Conservation (phyloP, 1,140 invertebrate genomes). For the Trichogramma pretiosum region DNA sequence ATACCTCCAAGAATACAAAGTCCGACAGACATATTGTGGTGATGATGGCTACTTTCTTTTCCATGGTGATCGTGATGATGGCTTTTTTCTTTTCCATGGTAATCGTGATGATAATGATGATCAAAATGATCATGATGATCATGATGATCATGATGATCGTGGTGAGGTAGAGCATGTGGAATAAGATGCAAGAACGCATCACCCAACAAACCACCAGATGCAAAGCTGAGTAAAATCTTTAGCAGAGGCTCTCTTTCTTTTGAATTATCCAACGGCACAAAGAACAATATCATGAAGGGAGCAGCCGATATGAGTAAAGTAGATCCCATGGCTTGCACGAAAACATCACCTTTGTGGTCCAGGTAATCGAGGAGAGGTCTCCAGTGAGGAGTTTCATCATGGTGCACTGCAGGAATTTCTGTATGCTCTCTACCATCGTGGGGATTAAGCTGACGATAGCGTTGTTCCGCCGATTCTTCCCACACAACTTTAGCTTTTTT, state of each 20-base stretch:
- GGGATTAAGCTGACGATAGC: no score
- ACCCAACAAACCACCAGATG: slow-evolving; percentile 86
- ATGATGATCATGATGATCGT: slow-evolving; percentile 47
- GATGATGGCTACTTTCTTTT: slow-evolving; percentile 45
- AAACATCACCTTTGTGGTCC: slow-evolving; percentile 50
- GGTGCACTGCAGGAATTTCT: no score
- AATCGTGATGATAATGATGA: slow-evolving; percentile 49
- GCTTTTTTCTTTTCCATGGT: slow-evolving; percentile 44
- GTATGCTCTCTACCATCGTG: slow-evolving; percentile 29
- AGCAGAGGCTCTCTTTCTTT: slow-evolving; percentile 74
- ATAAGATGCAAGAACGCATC: slow-evolving; percentile 96
- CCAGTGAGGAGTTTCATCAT: slow-evolving; percentile 16
- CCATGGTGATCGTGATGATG: slow-evolving; percentile 44
- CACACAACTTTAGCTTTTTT: slow-evolving; percentile 28
- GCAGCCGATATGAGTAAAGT: slow-evolving; percentile 89
- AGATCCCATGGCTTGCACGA: slow-evolving; percentile 76
- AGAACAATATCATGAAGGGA: slow-evolving; percentile 87
- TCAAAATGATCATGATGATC: slow-evolving; percentile 51
- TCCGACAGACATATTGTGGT: slow-evolving; percentile 77
- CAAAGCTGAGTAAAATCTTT: slow-evolving; percentile 87
- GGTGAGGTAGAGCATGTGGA: slow-evolving; percentile 77
- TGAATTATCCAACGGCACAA: slow-evolving; percentile 86
- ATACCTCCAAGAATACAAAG: slow-evolving; percentile 86
- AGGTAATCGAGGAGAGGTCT: slow-evolving; percentile 4
- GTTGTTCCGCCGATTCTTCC: slow-evolving; percentile 26